phyloP scores from a whole-genome alignment of 2,797 vertebrate genomes.

The Gadopsis marmoratus region DNA sequence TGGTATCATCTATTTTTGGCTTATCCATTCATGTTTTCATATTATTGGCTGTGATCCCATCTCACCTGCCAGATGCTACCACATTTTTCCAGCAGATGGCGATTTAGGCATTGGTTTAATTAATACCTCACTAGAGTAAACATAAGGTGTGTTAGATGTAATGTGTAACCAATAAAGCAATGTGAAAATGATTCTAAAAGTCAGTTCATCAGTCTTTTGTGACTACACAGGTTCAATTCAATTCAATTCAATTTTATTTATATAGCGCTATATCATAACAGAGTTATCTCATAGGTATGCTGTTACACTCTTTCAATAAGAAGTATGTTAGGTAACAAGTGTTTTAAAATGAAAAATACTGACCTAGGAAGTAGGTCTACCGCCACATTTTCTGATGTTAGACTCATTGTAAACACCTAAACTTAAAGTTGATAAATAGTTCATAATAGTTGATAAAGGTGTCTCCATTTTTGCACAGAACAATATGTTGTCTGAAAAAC shows the following conservation, averaged over 20 bases:
- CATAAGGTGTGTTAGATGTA: neutral
- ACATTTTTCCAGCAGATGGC: conserved; percentile 37
- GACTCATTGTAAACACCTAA: neutral
- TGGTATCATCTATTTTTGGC: neutral
- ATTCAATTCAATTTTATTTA: too few species aligned
- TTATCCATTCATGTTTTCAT: neutral
- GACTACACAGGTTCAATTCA: neutral
- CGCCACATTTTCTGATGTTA: neutral
- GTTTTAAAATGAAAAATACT: neutral
- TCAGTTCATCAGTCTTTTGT: neutral
- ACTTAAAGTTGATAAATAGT: neutral
- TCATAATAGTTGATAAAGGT: neutral
- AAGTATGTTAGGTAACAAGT: neutral
- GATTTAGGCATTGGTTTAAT: neutral
- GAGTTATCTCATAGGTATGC: too few species aligned
- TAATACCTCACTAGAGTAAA: neutral
- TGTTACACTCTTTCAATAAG: neutral
- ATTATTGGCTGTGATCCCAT: neutral
- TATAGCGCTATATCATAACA: too few species aligned
- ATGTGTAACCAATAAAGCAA: neutral
- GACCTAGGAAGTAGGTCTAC: neutral
- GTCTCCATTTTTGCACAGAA: neutral
- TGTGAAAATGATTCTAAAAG: neutral
- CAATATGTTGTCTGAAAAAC: conserved; percentile 2
- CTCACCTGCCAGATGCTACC: neutral